Evolutionary conservation across 1,140 invertebrate species (phyloP).

Genomic region (Camponotus floridanus): DNA sequence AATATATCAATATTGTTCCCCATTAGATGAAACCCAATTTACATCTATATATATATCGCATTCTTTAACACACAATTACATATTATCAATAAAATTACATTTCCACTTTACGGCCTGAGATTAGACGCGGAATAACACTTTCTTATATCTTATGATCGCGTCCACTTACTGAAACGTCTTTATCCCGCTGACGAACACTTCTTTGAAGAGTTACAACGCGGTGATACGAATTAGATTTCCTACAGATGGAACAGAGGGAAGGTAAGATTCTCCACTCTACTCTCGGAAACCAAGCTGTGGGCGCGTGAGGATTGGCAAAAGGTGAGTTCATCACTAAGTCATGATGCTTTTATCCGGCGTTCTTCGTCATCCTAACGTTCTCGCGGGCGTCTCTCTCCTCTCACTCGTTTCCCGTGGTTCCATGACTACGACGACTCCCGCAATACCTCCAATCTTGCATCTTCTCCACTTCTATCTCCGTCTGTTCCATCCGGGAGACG

Average conservation of each 20-base stretch:
- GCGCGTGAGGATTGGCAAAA: conserved; percentile 72
- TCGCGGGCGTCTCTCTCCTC: conserved; percentile 28
- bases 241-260: conserved; percentile 32
- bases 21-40: background rate
- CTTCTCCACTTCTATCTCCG: conserved; percentile 43
- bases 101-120: background rate
- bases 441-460: conserved; percentile 48
- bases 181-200: conserved; percentile 43
- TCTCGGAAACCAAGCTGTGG: conserved; percentile 32
- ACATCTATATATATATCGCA: background rate
- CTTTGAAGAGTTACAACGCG: conserved; percentile 53
- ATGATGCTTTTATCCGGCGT: conserved; percentile 83
- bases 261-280: conserved; percentile 35
- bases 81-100: background rate
- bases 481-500: conserved; percentile 39
- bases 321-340: conserved; percentile 83
- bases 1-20: background rate
- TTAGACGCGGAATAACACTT: background rate
- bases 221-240: conserved; percentile 55
- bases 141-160: conserved; percentile 27
- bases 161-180: conserved; percentile 50
- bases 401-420: background rate
- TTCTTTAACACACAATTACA: background rate
- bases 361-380: conserved; percentile 73
- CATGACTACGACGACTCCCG: background rate